Evolutionary conservation across 2,797 vertebrate species (phyloP).

Genomic region (Chloroceryle amazona): DNA sequence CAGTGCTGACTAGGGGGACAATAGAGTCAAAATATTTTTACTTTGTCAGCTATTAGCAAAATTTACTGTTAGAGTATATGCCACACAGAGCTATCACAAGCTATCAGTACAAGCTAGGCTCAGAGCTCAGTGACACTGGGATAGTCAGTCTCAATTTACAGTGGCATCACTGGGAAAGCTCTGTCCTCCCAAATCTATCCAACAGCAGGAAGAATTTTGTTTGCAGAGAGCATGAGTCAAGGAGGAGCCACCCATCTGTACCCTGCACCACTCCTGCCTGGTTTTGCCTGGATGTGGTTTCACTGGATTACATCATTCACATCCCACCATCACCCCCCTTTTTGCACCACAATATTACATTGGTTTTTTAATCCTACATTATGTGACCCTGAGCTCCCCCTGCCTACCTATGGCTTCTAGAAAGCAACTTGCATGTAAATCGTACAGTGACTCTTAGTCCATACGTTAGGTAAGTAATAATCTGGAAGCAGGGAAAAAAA

Average conservation of each 20-base stretch:
- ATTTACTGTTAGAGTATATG: neutral
- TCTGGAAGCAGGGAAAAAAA: rapidly evolving
- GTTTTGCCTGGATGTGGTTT: neutral
- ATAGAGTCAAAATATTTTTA: neutral
- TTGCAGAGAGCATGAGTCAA: neutral
- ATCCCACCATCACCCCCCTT: neutral
- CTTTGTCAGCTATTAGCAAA: neutral
- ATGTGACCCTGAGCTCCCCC: slow-evolving; percentile 52
- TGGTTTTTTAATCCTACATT: slow-evolving; percentile 69
- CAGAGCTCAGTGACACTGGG: neutral
- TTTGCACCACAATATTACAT: slow-evolving; percentile 33
- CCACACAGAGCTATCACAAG: neutral
- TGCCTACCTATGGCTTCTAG: slow-evolving; percentile 55
- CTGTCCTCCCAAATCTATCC: neutral
- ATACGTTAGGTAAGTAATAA: slow-evolving; percentile 10
- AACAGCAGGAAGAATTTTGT: neutral
- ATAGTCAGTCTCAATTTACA: neutral
- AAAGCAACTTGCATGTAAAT: slow-evolving; percentile 48
- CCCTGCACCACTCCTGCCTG: neutral
- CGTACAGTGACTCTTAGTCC: neutral
- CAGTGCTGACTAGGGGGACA: neutral
- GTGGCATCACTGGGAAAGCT: neutral
- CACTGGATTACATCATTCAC: neutral
- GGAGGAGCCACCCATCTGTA: neutral
- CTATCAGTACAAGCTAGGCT: neutral